A percentile compares a stretch with the other conserved stretches of the same genome.
These are phyloP conservation scores for Rhamnusium bicolor DNA, from an alignment of 2,888 invertebrate species.

Conservation along the genomic window DNA sequence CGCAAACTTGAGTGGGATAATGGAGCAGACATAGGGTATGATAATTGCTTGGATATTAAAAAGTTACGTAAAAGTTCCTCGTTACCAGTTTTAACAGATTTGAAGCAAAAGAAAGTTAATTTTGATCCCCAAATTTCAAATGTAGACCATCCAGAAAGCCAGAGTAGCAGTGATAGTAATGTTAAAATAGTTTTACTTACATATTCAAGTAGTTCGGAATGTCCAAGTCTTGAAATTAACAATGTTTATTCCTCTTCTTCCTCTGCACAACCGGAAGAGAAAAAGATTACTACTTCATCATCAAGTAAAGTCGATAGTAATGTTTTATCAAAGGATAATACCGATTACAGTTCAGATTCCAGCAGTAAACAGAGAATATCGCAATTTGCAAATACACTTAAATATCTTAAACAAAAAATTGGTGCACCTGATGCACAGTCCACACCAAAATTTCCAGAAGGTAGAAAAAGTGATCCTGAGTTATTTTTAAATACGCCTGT, in stretches of 20 bases:
- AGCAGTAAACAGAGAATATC: slow-evolving; percentile 39
- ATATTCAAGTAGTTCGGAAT: slow-evolving; percentile 44
- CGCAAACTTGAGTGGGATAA: slow-evolving; percentile 91
- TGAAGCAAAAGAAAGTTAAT: slow-evolving; percentile 23
- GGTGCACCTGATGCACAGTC: slow-evolving; percentile 74
- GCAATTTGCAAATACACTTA: slow-evolving; percentile 49
- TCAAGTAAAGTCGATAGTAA: slow-evolving; percentile 19
- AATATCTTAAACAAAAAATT: slow-evolving; percentile 58
- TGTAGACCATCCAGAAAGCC: neutral
- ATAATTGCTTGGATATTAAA: slow-evolving; percentile 66
- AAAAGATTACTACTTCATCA: slow-evolving; percentile 25
- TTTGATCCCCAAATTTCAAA: neutral
- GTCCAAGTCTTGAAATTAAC: slow-evolving; percentile 13
- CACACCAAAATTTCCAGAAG: slow-evolving; percentile 66
- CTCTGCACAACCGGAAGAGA: slow-evolving; percentile 25
- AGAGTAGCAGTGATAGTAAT: slow-evolving; percentile 31
- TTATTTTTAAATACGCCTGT: slow-evolving; percentile 34
- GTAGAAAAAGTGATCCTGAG: slow-evolving; percentile 1
- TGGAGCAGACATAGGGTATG: slow-evolving; percentile 88
- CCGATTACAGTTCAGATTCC: slow-evolving; percentile 39
- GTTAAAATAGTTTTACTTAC: slow-evolving; percentile 40
- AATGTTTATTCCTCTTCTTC: slow-evolving; percentile 30
- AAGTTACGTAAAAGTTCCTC: slow-evolving; percentile 65
- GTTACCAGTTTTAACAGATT: slow-evolving; percentile 57
- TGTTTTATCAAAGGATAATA: slow-evolving; percentile 18